Conservation (phyloP, 2,797 vertebrate genomes). For the Coccyzus lansbergi region DNA sequence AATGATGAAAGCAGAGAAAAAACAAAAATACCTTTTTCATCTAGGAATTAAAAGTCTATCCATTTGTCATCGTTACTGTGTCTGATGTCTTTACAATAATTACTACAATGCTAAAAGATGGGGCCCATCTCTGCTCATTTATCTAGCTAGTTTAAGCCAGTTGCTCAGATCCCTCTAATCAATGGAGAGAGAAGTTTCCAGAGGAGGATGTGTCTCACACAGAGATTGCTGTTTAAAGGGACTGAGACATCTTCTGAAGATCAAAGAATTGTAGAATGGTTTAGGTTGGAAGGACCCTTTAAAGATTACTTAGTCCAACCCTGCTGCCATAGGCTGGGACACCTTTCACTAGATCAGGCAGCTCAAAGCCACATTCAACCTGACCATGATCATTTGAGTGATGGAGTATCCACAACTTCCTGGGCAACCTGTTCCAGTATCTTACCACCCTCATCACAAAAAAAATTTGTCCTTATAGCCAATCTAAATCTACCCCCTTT, state of each 20-base stretch:
- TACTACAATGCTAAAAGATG: not conserved
- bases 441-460: not conserved
- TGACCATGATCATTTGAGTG: not conserved
- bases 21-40: not conserved
- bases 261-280: not conserved
- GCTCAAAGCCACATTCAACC: not conserved
- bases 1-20: not conserved
- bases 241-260: not conserved
- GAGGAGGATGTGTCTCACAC: not conserved
- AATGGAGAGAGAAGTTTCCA: not conserved
- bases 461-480: not conserved
- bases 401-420: not conserved
- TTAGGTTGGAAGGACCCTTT: not conserved
- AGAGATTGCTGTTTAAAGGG: not conserved
- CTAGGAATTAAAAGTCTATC: not conserved
- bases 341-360: not conserved
- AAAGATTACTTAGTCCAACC: not conserved
- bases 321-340: not conserved
- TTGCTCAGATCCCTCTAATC: not conserved
- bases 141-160: not conserved
- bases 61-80: not conserved
- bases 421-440: not conserved
- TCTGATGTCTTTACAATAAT: conserved; percentile 1
- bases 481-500: not conserved
- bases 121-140: not conserved